phyloP scores from a whole-genome alignment of 2,113 vertebrate genomes.

The Scomber japonicus region DNA sequence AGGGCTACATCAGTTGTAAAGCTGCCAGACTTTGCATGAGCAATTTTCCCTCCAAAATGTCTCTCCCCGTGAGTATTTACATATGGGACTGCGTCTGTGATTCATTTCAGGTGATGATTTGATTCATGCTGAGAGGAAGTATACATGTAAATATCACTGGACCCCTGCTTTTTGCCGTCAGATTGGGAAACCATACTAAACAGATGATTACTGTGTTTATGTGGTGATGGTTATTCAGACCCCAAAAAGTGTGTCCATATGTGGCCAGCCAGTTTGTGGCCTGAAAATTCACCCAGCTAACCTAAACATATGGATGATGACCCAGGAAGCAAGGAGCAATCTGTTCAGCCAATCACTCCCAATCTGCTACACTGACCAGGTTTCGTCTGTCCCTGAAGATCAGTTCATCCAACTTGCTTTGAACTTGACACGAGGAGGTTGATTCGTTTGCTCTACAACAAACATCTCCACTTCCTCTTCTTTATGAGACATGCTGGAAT shows the following conservation, averaged over 20 bases:
- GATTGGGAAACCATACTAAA: constrained; percentile 29
- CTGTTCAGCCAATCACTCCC: constrained; percentile 66
- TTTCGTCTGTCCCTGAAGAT: constrained; percentile 54
- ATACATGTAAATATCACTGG: constrained; percentile 21
- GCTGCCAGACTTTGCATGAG: constrained; percentile 58
- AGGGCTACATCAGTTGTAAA: constrained; percentile 39
- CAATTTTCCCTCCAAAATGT: constrained; percentile 37
- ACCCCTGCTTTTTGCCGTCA: constrained; percentile 24
- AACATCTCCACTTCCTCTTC: background rate
- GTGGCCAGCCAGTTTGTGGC: constrained; percentile 44
- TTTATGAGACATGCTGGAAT: background rate
- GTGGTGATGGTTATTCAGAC: constrained; percentile 23
- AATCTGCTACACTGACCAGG: constrained; percentile 69
- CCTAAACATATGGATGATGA: constrained; percentile 76
- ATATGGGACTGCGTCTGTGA: constrained; percentile 57
- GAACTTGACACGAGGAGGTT: constrained; percentile 24
- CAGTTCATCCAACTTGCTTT: constrained; percentile 17
- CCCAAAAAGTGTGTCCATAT: constrained; percentile 56
- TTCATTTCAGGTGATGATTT: constrained; percentile 40
- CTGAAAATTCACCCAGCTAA: constrained; percentile 45
- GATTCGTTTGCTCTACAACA: background rate
- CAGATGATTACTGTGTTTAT: constrained; percentile 57
- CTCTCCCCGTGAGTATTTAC: constrained; percentile 43
- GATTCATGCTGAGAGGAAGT: constrained; percentile 40
- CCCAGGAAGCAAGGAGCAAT: constrained; percentile 63